These are phyloP conservation scores for Catharus bicknelli DNA, from an alignment of 2,113 vertebrate genomes.

Conservation along the genomic window DNA sequence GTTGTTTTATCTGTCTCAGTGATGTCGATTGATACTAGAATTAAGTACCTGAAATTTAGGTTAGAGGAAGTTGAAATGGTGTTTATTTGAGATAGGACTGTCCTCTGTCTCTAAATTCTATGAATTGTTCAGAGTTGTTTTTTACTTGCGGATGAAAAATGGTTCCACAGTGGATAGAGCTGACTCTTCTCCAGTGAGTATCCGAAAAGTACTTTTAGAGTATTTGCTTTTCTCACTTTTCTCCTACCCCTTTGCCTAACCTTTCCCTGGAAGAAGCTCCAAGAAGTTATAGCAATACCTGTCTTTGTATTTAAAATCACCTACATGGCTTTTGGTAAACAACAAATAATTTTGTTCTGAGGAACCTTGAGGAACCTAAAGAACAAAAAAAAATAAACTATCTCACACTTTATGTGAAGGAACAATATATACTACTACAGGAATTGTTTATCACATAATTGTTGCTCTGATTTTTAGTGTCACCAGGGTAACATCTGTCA, in stretches of 20 bases:
- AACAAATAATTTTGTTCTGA: neutral
- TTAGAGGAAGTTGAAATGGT: neutral
- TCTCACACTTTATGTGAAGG: neutral
- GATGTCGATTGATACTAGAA: neutral
- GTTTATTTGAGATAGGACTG: neutral
- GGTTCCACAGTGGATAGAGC: neutral
- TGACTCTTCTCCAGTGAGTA: neutral
- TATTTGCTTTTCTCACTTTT: neutral
- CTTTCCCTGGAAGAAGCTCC: neutral
- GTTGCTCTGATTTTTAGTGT: neutral
- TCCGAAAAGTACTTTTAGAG: neutral
- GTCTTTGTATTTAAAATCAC: neutral
- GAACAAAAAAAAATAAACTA: neutral
- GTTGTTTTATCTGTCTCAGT: neutral
- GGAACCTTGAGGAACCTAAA: neutral
- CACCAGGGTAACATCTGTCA: neutral
- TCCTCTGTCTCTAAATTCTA: neutral
- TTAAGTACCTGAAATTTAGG: neutral
- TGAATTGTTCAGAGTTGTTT: neutral
- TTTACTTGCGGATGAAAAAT: neutral
- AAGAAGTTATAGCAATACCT: neutral
- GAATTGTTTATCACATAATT: neutral
- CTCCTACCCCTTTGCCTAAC: neutral
- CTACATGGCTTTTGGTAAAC: neutral
- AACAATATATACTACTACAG: neutral